These are phyloP conservation scores for Ceyx melanurus DNA, from an alignment of 2,113 vertebrate species.

Conservation along the genomic window DNA sequence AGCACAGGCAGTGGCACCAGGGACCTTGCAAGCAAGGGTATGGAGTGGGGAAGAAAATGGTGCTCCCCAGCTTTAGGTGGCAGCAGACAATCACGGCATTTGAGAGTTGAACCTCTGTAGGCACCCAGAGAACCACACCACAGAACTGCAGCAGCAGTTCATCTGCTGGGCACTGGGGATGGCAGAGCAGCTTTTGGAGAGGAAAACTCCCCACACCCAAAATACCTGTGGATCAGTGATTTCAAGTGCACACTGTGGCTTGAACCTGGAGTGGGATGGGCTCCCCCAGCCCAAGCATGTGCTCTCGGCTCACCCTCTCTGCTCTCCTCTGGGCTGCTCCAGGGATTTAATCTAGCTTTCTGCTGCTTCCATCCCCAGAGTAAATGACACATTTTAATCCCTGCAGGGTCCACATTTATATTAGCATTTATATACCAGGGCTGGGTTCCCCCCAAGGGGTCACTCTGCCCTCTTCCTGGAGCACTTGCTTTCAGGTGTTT, in stretches of 20 bases:
- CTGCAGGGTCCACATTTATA: neutral
- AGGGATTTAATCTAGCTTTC: conserved; percentile 49
- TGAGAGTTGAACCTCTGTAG: neutral
- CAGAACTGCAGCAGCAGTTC: rapidly evolving
- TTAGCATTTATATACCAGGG: neutral
- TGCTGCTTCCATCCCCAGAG: conserved; percentile 2
- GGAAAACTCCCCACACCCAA: neutral
- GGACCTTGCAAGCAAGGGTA: neutral
- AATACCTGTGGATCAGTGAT: neutral
- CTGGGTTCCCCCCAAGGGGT: neutral
- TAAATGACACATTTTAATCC: conserved; percentile 55
- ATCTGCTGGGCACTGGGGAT: neutral
- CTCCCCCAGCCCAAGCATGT: neutral
- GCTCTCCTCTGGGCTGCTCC: neutral
- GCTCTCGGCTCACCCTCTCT: neutral
- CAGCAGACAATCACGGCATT: neutral
- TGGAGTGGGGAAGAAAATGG: neutral
- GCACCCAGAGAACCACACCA: neutral
- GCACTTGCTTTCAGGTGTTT: conserved; percentile 44
- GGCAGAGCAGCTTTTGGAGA: neutral
- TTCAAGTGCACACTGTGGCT: neutral
- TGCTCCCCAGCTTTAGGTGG: neutral
- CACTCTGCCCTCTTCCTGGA: neutral
- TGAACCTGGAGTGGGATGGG: rapidly evolving
- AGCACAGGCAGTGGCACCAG: neutral